Evolutionary conservation across 2,888 invertebrate genomes (phyloP), one percentile per base, ranked within the genome.

Genomic region (Aphrophora alni): DNA sequence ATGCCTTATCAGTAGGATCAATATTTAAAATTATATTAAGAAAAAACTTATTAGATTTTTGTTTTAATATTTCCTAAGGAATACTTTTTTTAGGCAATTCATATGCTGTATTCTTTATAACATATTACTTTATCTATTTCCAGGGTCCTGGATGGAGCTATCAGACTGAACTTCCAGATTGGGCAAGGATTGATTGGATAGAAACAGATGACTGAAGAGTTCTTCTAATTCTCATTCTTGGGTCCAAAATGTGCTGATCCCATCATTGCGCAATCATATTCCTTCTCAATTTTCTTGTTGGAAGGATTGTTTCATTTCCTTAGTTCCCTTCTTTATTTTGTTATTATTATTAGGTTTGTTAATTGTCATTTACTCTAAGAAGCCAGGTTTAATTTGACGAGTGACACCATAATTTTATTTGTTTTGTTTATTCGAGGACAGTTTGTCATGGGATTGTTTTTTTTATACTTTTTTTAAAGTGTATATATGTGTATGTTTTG

Each of bases 101-200:
- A n/a, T n/a, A n/a, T n/a, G n/a, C n/a, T n/a, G n/a, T n/a, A n/a
- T n/a, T n/a, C n/a, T n/a, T n/a, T n/a, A n/a, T n/a, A n/a, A n/a
- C n/a, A n/a, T n/a, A n/a, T n/a, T n/a, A n/a, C n/a, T n/a, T n/a
- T n/a, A n/a, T n/a, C 26, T 28, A 68, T 12, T 89, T 87, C 0
- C 89, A 97, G 96, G 98, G 98, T 38, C 96, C 97, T 80, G 97
- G 95, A 74, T 98, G 98, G 98, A 95, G 95, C 87, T 98, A 96
- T 89, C 94, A 96, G 89, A 97, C 97, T 0, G 94, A 95, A 87
- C 90, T 98, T 85, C 98, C 98, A 0, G 94, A 94, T 78, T 98
- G 98, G 98, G 98, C 98, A 51, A 91, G 91, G 87, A 92, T 94
- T 76, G 95, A 96, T 85, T 97, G 97, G 97, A 90, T 90, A 81